Conservation (phyloP, 1,140 invertebrate genomes). For the Cherax destructor region DNA sequence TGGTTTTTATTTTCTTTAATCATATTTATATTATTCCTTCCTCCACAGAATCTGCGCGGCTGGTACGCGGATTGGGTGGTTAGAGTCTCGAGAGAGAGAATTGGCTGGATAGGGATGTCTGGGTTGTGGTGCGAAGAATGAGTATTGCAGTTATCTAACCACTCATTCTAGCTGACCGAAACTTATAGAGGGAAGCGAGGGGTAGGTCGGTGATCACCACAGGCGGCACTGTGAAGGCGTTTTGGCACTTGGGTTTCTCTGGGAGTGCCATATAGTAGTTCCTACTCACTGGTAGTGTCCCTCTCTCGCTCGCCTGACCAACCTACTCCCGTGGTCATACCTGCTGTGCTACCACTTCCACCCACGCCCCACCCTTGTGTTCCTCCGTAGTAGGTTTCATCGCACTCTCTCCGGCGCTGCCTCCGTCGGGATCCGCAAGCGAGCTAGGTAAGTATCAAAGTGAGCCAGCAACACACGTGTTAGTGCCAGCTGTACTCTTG, state of each 20-base stretch:
- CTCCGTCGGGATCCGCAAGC: not conserved
- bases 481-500: not conserved
- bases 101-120: not conserved
- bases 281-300: slow-evolving; percentile 20
- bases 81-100: not conserved
- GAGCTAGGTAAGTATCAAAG: not conserved
- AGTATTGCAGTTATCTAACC: too few relatives aligned
- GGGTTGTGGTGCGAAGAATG: not conserved
- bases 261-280: slow-evolving; percentile 8
- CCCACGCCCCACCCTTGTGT: not conserved
- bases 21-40: not conserved
- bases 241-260: slow-evolving; percentile 49
- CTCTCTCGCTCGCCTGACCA: not conserved
- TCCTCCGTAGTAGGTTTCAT: not conserved
- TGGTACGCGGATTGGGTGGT: not conserved
- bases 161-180: not conserved
- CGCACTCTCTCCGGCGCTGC: not conserved
- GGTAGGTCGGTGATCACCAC: not conserved
- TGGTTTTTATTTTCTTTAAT: not conserved
- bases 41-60: not conserved
- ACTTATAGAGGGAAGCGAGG: not conserved
- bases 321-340: not conserved
- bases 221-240: slow-evolving; percentile 17
- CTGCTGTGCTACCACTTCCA: not conserved
- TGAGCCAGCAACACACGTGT: not conserved